These are phyloP conservation scores for Dipodomys spectabilis DNA, from an alignment of 2,113 vertebrate genomes.

Conservation along the genomic window DNA sequence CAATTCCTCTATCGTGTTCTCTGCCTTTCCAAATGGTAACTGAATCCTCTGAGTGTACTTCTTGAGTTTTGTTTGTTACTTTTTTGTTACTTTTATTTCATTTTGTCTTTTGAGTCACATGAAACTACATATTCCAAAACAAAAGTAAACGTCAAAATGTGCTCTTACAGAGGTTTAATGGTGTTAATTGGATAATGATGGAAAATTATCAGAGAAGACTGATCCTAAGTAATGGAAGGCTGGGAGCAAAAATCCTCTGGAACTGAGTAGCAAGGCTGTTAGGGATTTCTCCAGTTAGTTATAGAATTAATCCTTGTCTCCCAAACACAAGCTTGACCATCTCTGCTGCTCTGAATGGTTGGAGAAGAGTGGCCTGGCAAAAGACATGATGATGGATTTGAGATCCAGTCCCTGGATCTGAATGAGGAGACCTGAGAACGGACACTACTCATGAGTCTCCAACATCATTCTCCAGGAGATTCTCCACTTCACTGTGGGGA, in stretches of 20 bases:
- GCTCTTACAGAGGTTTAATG: background rate
- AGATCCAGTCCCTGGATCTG: background rate
- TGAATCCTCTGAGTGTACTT: background rate
- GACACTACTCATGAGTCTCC: background rate
- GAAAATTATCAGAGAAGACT: background rate
- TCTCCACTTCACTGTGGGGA: background rate
- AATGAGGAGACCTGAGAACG: background rate
- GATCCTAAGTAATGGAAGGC: background rate
- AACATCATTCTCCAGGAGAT: background rate
- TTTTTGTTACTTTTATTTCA: background rate
- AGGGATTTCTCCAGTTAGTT: background rate
- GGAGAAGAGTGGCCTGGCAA: fast-evolving
- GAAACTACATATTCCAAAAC: constrained; percentile 42
- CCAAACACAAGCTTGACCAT: background rate
- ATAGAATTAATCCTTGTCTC: background rate
- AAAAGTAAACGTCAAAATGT: background rate
- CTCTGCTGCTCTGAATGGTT: background rate
- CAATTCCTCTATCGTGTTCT: background rate
- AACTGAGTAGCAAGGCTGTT: background rate
- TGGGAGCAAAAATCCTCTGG: background rate
- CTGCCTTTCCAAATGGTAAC: background rate
- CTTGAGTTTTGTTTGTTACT: background rate
- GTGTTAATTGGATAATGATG: background rate
- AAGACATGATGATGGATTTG: background rate
- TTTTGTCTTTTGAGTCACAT: background rate